These are phyloP conservation scores for Osmerus mordax DNA, from an alignment of 2,113 vertebrate genomes.

Conservation along the genomic window DNA sequence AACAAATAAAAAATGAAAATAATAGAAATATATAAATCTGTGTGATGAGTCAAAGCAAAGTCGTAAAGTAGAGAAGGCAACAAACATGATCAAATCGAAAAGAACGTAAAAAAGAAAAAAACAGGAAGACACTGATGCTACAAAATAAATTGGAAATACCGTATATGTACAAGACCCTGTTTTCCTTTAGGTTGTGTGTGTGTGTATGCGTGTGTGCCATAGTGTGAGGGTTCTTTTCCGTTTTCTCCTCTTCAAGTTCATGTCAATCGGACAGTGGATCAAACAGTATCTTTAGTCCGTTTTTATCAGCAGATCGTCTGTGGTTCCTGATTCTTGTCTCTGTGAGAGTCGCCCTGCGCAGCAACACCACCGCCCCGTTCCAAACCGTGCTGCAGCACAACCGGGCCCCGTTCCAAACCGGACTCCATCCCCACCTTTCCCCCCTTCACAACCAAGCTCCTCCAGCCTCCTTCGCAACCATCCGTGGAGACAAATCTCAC, in stretches of 20 bases:
- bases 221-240: conserved; percentile 40
- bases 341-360: neutral
- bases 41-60: conserved; percentile 89
- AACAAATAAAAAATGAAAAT: conserved; percentile 56
- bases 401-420: neutral
- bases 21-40: conserved; percentile 85
- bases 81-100: conserved; percentile 71
- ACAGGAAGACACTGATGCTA: conserved; percentile 97
- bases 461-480: neutral
- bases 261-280: conserved; percentile 27
- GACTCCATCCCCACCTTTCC: neutral
- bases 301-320: conserved; percentile 19
- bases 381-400: neutral
- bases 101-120: conserved; percentile 74
- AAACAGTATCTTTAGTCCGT: conserved; percentile 39
- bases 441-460: conserved; percentile 23
- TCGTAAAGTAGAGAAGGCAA: conserved; percentile 80
- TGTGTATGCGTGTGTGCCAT: conserved; percentile 33
- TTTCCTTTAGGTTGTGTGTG: conserved; percentile 82
- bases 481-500: neutral
- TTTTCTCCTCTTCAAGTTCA: conserved; percentile 35
- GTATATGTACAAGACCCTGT: conserved; percentile 99
- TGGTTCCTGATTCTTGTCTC: conserved; percentile 19
- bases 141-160: conserved; percentile 91
- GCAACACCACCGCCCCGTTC: neutral